Evolutionary conservation across 92 coral and sea anemone species (phyloP).

Genomic region (Nematostella vectensis): DNA sequence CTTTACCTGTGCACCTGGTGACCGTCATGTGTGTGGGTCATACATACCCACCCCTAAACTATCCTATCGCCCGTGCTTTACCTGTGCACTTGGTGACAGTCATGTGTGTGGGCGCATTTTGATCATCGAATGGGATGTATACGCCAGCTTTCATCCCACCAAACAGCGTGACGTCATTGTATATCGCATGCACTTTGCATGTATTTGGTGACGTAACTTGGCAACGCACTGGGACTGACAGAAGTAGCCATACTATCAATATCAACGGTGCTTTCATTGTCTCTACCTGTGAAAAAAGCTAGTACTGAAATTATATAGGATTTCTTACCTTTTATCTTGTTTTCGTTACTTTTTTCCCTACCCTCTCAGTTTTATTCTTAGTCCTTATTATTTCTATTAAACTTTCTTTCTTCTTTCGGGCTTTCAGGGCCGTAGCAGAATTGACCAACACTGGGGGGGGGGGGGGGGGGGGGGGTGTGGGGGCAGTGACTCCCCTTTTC

Average conservation of each 20-base stretch:
- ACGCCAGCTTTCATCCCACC: conserved; percentile 57
- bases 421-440: too few relatives aligned
- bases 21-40: conserved; percentile 40
- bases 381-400: too few relatives aligned
- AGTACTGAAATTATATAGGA: too few relatives aligned
- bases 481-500: too few relatives aligned
- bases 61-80: too few relatives aligned
- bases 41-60: too few relatives aligned
- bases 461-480: too few relatives aligned
- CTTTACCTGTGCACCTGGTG: conserved; percentile 47
- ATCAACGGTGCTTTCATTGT: conserved; percentile 47
- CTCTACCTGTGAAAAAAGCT: neutral
- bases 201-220: conserved; percentile 11
- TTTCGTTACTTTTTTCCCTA: too few relatives aligned
- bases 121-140: conserved; percentile 55
- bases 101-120: conserved; percentile 26
- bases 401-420: too few relatives aligned
- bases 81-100: conserved; percentile 50
- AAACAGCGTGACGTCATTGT: conserved; percentile 39
- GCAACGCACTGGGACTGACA: neutral
- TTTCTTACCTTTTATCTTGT: too few relatives aligned
- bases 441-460: too few relatives aligned
- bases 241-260: conserved; percentile 79
- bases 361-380: too few relatives aligned
- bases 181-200: conserved; percentile 36